A percentile compares a stretch with the other conserved stretches of the same genome.
phyloP scores from a whole-genome alignment of 1,140 invertebrate species.

The Archivesica marissinica region DNA sequence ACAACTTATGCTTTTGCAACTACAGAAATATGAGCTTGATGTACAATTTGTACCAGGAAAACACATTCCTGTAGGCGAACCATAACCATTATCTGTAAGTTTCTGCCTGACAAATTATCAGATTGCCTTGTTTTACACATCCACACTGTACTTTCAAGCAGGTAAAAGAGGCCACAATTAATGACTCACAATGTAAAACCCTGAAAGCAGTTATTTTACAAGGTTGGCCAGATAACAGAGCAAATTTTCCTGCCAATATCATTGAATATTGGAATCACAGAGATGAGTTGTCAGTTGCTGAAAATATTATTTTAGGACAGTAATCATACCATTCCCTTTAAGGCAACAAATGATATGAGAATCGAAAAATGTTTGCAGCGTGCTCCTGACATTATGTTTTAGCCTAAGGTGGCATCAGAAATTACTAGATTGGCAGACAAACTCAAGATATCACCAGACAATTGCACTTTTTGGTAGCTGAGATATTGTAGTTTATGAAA shows the following conservation, averaged over 20 bases:
- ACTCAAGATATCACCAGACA: no score
- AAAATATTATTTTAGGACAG: no score
- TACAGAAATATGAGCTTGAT: background rate
- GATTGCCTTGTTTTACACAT: background rate
- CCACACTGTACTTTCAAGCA: slow-evolving; percentile 14
- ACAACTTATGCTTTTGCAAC: background rate
- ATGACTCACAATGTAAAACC: background rate
- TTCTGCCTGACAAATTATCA: no score
- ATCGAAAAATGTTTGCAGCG: no score
- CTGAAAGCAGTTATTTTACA: background rate
- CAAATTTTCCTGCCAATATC: background rate
- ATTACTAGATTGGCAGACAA: no score
- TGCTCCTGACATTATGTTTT: no score
- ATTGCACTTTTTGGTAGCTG: no score
- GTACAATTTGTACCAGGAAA: slow-evolving; percentile 13
- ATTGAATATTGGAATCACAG: slow-evolving; percentile 13
- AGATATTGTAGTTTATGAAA: no score
- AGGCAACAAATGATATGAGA: no score
- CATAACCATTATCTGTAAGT: no score
- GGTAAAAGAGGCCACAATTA: background rate
- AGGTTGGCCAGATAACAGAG: background rate
- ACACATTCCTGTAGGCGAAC: slow-evolving; percentile 18
- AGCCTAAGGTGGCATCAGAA: no score
- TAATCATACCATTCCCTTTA: no score
- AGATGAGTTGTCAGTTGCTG: slow-evolving; percentile 12